These are phyloP conservation scores for Chymomyza procnemis DNA, from an alignment of 2,888 invertebrate species.

Conservation along the genomic window DNA sequence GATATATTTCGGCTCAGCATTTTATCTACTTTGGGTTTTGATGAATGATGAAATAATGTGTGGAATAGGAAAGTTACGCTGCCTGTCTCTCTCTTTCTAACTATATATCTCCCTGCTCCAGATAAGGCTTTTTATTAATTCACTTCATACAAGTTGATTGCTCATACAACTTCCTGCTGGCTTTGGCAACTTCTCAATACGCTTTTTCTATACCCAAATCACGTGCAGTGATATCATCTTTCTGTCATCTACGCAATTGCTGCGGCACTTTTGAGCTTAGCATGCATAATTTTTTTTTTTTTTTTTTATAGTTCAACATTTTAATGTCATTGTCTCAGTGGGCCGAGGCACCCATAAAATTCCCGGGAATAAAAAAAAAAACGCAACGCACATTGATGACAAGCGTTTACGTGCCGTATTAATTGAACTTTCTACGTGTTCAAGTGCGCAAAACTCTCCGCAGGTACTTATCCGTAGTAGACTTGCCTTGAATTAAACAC, in stretches of 20 bases:
- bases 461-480: background rate
- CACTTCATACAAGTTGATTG: constrained; percentile 19
- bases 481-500: constrained; percentile 5
- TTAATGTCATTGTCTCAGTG: constrained; percentile 21
- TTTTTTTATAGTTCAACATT: constrained; percentile 33
- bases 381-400: constrained; percentile 41
- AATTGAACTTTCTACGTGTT: constrained; percentile 74
- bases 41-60: no score
- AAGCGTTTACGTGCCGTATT: constrained; percentile 66
- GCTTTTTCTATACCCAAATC: constrained; percentile 46
- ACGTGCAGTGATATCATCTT: constrained; percentile 67
- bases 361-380: constrained; percentile 2
- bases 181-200: constrained; percentile 28
- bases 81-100: background rate
- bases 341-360: constrained; percentile 8
- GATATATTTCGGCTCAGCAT: no score
- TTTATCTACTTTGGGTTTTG: no score
- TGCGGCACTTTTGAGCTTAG: background rate
- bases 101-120: background rate
- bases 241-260: constrained; percentile 32
- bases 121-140: constrained; percentile 34
- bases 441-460: constrained; percentile 45
- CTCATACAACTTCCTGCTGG: constrained; percentile 32
- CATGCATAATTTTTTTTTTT: constrained; percentile 13
- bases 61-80: no score